Evolutionary conservation across 2,797 vertebrate species (phyloP), one percentile per base, ranked within the genome.

Genomic region (Galagoides demidoff): DNA sequence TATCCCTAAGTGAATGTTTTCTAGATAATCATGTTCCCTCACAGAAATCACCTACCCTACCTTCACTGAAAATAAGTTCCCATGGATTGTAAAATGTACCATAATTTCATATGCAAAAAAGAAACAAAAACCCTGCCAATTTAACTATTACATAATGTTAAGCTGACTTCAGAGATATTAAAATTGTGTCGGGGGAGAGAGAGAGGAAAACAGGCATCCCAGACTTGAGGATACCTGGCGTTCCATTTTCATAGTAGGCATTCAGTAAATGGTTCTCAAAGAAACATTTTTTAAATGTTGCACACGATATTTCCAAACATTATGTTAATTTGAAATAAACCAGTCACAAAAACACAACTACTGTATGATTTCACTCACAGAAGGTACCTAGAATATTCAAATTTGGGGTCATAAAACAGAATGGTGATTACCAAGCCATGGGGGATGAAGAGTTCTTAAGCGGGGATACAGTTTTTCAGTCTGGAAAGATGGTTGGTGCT

Each of bases 21-120:
- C 90, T 89, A 97, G 76, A 45, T 91, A 95, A 97, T 92, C 88
- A 74, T 88, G 95, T 96, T 92, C 79, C 95, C 93, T 95, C 94
- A 7, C 0, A 95, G 27, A 84, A 96, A 97, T 92, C 89, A 96
- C 83, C 85, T 93, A 95, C 8, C 29, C 39, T 57, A 79, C 68
- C 7, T 9, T 86, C 66, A 82, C 3, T 64, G 31, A 89, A 95
- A 81, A 45, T 66, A 94, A 91, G 6, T 90, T 84, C 23, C 31
- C 82, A 86, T 29, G 57, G 8, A 78, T 1, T 74, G 19, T 59
- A 93, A 94, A 90, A 95, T n/a, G 23, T 0, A 64, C 14, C 39
- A 7, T 68, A 84, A 76, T 71, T 92, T 94, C 31, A 84, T 14
- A 2, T 73, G 34, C 52, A 85, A 79, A 31, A 31, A 83, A 89